Evolutionary conservation across 2,888 invertebrate species (phyloP).

Genomic region (Pandemis cinnamomeana): DNA sequence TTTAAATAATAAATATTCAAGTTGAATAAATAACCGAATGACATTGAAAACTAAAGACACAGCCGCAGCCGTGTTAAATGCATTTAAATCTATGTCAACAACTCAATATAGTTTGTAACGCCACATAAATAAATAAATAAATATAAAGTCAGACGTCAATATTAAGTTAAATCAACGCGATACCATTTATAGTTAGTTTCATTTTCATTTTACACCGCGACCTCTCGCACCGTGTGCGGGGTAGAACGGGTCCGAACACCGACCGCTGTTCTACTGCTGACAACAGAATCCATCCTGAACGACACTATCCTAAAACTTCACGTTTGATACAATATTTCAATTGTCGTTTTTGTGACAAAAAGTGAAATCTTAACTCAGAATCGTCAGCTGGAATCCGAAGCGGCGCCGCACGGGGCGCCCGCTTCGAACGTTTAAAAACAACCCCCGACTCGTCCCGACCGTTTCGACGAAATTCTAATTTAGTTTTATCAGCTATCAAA

Average conservation of each 20-base stretch:
- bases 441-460: too few species aligned
- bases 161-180: background rate
- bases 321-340: too few species aligned
- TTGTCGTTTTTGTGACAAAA: background rate
- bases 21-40: background rate
- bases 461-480: too few species aligned
- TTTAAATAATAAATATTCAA: background rate
- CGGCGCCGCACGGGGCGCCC: too few species aligned
- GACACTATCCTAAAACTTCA: too few species aligned
- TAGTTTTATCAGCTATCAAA: too few species aligned
- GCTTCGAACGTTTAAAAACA: too few species aligned
- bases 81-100: background rate
- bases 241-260: too few species aligned
- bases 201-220: background rate
- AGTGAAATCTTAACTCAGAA: too few species aligned
- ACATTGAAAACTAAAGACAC: background rate
- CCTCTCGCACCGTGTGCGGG: background rate
- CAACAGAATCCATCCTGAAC: too few species aligned
- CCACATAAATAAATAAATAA: slow-evolving; percentile 5
- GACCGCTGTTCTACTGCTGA: too few species aligned
- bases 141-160: background rate
- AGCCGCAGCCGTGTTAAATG: background rate
- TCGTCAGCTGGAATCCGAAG: too few species aligned
- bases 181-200: background rate
- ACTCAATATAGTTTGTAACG: background rate